Base-by-base conservation (phyloP, 2,888 invertebrate species). In the Dicranocentrus wangi region DNA sequence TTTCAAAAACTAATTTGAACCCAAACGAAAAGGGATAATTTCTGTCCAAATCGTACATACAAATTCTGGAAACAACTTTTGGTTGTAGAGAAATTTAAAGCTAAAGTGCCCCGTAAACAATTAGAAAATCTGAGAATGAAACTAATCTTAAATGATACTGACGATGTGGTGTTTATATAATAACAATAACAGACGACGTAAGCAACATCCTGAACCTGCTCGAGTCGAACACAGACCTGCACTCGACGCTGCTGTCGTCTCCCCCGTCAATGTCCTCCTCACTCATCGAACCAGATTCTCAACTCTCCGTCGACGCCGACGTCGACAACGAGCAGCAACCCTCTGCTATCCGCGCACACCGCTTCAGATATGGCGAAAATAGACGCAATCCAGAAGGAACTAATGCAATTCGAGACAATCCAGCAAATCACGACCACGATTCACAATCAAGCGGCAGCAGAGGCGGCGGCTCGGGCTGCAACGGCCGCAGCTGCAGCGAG, bases 381-480 rank as follows among this genome's bases (percentile, higher is more conserved):
- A 84, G 94, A 93, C 88, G 95, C 94, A 61, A 98, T 98, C 87
- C 94, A 95, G 88, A 94, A 95, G 88, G 94, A 94, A 87, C 90
- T 98, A 87, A 97, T 97, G 96, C 93, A 93, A 87, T 94, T 92
- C 88, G 95, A 95, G 89, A 92, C 92, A 81, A 90, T 88, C 75
- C 75, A 75, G 17, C 75, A 75, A 32, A 91, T 90, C 72, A 82
- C 80, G 28, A 66, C 76, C 21, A 77, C 70, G 53, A 27, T 77
- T 25, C 69, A 69, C 55, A 70, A 70, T 77, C 69, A 78, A 51
- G 77, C 77, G 15, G 61, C 69, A n/a, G 58, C 69, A 15, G 27
- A 58, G 2, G 39, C 55, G 17, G 53, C 65, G 8, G 60, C 61
- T n/a, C n/a, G n/a, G n/a, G n/a, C n/a, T 10, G 32, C 53, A 10